These are phyloP conservation scores for Synaphobranchus kaupii DNA, from an alignment of 2,797 vertebrate species.

Conservation along the genomic window DNA sequence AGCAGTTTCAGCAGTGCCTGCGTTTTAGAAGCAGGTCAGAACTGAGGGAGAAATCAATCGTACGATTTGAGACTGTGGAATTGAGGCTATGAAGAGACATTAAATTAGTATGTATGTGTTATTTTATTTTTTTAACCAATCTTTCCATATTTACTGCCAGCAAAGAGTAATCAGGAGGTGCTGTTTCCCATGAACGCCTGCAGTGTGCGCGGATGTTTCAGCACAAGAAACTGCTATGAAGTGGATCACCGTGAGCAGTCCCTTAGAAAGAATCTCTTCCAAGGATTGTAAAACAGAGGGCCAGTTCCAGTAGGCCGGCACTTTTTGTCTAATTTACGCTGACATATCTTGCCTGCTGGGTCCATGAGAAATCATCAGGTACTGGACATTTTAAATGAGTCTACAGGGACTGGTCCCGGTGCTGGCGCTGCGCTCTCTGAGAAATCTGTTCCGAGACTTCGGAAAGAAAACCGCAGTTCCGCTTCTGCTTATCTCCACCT, in stretches of 20 bases:
- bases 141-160: neutral
- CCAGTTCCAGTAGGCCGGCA: neutral
- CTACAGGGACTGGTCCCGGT: neutral
- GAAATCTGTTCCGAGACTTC: neutral
- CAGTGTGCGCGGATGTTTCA: neutral
- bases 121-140: neutral
- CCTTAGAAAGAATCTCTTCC: neutral
- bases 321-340: neutral
- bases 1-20: neutral
- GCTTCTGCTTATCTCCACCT: neutral
- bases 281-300: neutral
- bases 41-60: neutral
- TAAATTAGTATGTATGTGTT: neutral
- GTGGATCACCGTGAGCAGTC: neutral
- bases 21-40: neutral
- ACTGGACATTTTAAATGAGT: neutral
- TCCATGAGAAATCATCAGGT: neutral
- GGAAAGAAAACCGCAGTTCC: neutral
- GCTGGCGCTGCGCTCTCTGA: neutral
- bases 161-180: neutral
- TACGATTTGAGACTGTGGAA: neutral
- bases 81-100: neutral
- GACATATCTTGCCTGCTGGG: neutral
- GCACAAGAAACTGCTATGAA: neutral
- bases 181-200: neutral